Base-by-base conservation (phyloP, 2,888 invertebrate genomes). In the Chamaedrilus cognettii region DNA sequence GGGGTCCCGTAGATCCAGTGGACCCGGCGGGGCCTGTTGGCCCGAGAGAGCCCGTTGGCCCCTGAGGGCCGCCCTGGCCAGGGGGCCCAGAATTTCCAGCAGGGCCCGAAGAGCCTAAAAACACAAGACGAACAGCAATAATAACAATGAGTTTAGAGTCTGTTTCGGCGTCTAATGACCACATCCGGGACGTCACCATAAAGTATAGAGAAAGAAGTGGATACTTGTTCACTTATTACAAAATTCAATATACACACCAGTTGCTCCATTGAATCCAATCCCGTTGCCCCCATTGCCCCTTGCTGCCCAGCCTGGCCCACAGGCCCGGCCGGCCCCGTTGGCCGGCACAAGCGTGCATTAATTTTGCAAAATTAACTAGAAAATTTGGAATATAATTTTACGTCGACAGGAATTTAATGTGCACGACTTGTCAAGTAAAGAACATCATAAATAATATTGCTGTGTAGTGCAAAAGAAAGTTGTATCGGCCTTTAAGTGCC, bases 151-250 rank as follows among this genome's bases (percentile, higher is more conserved):
- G n/a, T n/a, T n/a, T n/a, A n/a, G n/a, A n/a, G n/a, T n/a, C n/a
- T n/a, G n/a, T n/a, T n/a, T n/a, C n/a, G n/a, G n/a, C n/a, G n/a
- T n/a, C n/a, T n/a, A n/a, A n/a, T n/a, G n/a, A n/a, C n/a, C n/a
- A n/a, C n/a, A 70, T 72, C 33, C 66, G 66, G 71, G 77, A 77
- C 51, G 66, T 65, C 30, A 19, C 11, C n/a, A n/a, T n/a, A n/a
- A n/a, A n/a, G n/a, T n/a, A n/a, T 7, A 74, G 76, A 50, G 73
- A 65, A 5, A 69, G 68, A 49, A 77, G 77, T 31, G 68, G 65
- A 51, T 71, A 70, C 56, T 77, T 77, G 57, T 64, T 32, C 34
- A 55, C 23, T 30, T 68, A n/a, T n/a, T n/a, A n/a, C n/a, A n/a
- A n/a, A n/a, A n/a, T n/a, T n/a, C n/a, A n/a, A n/a, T n/a, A n/a